Conservation (phyloP, 2,888 invertebrate genomes). For the Brachylomia viminalis region DNA sequence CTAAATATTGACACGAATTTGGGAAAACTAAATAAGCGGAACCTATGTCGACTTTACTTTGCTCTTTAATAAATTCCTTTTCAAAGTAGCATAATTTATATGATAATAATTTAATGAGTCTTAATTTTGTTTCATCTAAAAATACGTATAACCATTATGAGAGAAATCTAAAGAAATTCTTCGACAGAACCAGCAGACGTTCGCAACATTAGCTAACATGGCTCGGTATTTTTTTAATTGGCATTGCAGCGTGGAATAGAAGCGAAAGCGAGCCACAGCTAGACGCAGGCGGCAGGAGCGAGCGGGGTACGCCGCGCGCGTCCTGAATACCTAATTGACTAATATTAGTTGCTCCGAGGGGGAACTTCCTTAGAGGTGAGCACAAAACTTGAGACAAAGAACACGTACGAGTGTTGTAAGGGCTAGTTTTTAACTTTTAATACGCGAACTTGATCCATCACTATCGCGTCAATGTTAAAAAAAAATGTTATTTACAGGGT, state of each 20-base stretch:
- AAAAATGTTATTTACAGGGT: not conserved
- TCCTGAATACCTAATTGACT: slow-evolving; percentile 90
- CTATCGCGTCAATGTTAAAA: slow-evolving; percentile 15
- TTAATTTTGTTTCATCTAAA: not conserved
- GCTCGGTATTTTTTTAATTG: slow-evolving; percentile 71
- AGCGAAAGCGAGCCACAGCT: slow-evolving; percentile 73
- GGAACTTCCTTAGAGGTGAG: slow-evolving; percentile 88
- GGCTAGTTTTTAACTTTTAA: slow-evolving; percentile 86
- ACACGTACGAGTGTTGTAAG: slow-evolving; percentile 84
- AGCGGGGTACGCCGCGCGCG: slow-evolving; percentile 83
- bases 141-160: not conserved
- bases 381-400: slow-evolving; percentile 88
- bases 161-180: slow-evolving; percentile 36
- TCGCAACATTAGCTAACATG: slow-evolving; percentile 47
- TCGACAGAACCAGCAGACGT: slow-evolving; percentile 26
- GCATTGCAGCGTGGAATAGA: slow-evolving; percentile 72
- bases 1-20: slow-evolving; percentile 47
- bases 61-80: not conserved
- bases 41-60: not conserved
- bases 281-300: slow-evolving; percentile 75
- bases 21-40: slow-evolving; percentile 18
- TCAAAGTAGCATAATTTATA: no score
- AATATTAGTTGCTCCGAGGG: slow-evolving; percentile 87
- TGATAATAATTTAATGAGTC: not conserved
- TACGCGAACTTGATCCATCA: slow-evolving; percentile 74